A percentile compares a stretch with the other conserved stretches of the same genome.
These are phyloP conservation scores for Entomobrya multifasciata DNA, from an alignment of 2,888 invertebrate species.

Conservation along the genomic window DNA sequence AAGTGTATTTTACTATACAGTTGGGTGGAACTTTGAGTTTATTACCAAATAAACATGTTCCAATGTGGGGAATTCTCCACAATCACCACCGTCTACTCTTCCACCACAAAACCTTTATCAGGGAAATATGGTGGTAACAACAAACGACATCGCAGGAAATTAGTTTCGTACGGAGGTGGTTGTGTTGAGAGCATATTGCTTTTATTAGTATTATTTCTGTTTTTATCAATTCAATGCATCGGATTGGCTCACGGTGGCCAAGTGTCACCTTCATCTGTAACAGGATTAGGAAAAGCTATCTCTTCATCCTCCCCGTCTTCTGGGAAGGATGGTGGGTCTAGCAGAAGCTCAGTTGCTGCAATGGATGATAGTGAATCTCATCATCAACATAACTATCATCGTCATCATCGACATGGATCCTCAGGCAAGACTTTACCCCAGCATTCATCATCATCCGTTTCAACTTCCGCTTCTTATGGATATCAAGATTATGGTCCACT, in stretches of 20 bases:
- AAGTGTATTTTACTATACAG: neutral
- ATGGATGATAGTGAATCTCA: constrained; percentile 44
- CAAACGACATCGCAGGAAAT: constrained; percentile 52
- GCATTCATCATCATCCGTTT: constrained; percentile 24
- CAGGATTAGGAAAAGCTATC: constrained; percentile 59
- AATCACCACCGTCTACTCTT: neutral
- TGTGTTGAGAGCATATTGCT: constrained; percentile 24
- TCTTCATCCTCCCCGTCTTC: constrained; percentile 35
- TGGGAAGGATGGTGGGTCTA: constrained; percentile 28
- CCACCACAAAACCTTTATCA: neutral
- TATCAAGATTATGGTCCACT: constrained; percentile 54
- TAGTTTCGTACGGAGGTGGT: constrained; percentile 24
- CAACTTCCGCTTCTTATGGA: constrained; percentile 49
- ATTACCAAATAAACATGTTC: constrained; percentile 46
- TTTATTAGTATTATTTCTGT: constrained; percentile 47
- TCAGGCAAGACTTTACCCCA: constrained; percentile 57
- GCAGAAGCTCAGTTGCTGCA: neutral
- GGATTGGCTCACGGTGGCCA: constrained; percentile 55
- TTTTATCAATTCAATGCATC: constrained; percentile 49
- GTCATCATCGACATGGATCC: constrained; percentile 26
- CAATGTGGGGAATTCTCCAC: constrained; percentile 5
- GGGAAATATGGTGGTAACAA: constrained; percentile 27
- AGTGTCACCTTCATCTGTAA: constrained; percentile 64
- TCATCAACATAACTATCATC: constrained; percentile 25
- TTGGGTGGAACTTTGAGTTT: neutral